Evolutionary conservation across 2,888 invertebrate genomes (phyloP), one percentile per base, ranked within the genome.

Genomic region (Zygaena filipendulae): DNA sequence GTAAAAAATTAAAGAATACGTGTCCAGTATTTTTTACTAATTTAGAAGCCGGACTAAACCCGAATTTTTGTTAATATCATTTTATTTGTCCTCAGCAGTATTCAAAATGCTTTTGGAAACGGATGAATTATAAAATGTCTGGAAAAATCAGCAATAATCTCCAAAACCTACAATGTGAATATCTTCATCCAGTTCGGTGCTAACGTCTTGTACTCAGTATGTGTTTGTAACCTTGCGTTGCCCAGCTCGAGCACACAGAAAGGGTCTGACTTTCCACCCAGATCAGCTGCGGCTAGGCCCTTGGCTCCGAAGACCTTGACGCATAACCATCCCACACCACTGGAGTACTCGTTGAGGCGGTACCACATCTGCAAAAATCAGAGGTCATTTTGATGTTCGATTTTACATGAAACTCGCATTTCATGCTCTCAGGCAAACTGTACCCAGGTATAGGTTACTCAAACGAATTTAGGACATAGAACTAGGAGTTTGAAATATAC

Each of bases 111-210:
- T n/a, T n/a, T n/a, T n/a, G n/a, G n/a, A n/a, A n/a, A n/a, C n/a
- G n/a, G n/a, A n/a, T n/a, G n/a, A n/a, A n/a, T n/a, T n/a, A n/a
- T n/a, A n/a, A n/a, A n/a, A n/a, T n/a, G n/a, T n/a, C n/a, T n/a
- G n/a, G n/a, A n/a, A n/a, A n/a, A n/a, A n/a, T n/a, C n/a, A n/a
- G n/a, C n/a, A n/a, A n/a, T n/a, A n/a, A n/a, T n/a, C n/a, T n/a
- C n/a, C n/a, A 33, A 6, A 28, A 84, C 91, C 86, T 77, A 95
- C 94, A 99, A 97, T 23, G 95, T 96, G 62, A 98, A 99, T 43
- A 97, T 93, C 72, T 98, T 98, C 81, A 97, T 95, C 99, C 99
- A 99, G 42, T 90, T 94, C 0, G 99, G 99, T 29, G 90, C 84
- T 11, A 99, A 74, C 0, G 98, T 99, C 68, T 98, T 97, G 67